Percentiles rank a stretch among this genome's conserved stretches.
Evolutionary conservation across 2,888 invertebrate genomes (phyloP).

Genomic region (Tetranychus truncatus): DNA sequence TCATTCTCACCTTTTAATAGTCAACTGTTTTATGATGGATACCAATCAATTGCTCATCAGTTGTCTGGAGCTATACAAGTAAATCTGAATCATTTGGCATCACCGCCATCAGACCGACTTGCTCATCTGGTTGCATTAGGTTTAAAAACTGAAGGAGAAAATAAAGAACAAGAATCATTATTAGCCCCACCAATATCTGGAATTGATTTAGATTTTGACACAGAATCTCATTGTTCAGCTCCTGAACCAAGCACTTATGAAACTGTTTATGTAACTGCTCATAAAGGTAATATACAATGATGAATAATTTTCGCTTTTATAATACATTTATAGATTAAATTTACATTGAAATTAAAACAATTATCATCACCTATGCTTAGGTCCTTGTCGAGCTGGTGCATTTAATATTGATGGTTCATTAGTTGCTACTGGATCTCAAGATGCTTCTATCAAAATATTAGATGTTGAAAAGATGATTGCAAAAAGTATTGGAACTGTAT

Average conservation of each 20-base stretch:
- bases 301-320: background rate
- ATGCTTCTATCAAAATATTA: slow-evolving; percentile 88
- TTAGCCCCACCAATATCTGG: slow-evolving; percentile 37
- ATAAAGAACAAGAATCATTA: slow-evolving; percentile 19
- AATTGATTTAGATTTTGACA: slow-evolving; percentile 88
- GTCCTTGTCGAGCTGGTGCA: slow-evolving; percentile 91
- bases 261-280: slow-evolving; percentile 94
- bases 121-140: slow-evolving; percentile 68
- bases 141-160: slow-evolving; percentile 57
- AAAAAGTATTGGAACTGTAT: slow-evolving; percentile 44
- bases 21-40: slow-evolving; percentile 91
- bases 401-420: slow-evolving; percentile 81
- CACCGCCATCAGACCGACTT: slow-evolving; percentile 84
- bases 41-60: slow-evolving; percentile 72
- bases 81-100: slow-evolving; percentile 78
- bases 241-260: slow-evolving; percentile 48
- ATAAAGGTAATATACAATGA: slow-evolving; percentile 48
- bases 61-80: slow-evolving; percentile 66
- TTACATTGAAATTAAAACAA: too few species aligned
- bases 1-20: slow-evolving; percentile 41
- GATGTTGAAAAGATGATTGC: slow-evolving; percentile 98
- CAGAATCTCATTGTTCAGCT: slow-evolving; percentile 42
- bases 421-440: slow-evolving; percentile 92
- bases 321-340: too few species aligned
- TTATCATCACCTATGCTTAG: slow-evolving; percentile 40